Conservation (phyloP, 2,113 vertebrate genomes). For the Chionomys nivalis region DNA sequence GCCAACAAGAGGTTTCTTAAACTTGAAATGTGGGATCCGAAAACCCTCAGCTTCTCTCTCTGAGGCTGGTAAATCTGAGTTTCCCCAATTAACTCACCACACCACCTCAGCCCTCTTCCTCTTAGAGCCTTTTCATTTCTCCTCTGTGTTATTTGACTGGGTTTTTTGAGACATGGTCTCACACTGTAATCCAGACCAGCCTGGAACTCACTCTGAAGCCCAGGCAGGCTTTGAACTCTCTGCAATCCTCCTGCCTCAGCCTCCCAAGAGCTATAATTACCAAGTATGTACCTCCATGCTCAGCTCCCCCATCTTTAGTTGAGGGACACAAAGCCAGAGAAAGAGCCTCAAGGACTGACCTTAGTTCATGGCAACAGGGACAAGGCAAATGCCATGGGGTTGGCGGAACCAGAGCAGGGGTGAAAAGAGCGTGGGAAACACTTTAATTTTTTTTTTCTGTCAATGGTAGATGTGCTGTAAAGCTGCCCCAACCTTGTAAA, state of each 20-base stretch:
- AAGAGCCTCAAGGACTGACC: background rate
- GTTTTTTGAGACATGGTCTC: background rate
- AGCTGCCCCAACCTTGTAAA: background rate
- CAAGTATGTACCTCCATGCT: background rate
- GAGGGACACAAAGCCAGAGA: background rate
- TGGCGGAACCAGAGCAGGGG: too few relatives aligned
- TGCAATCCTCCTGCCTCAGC: background rate
- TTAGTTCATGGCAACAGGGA: background rate
- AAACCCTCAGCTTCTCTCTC: background rate
- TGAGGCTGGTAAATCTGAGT: background rate
- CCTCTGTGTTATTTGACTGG: too few relatives aligned
- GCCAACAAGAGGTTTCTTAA: background rate
- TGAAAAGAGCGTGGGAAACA: too few relatives aligned
- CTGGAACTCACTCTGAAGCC: background rate
- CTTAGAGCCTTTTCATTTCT: background rate
- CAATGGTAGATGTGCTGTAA: too few relatives aligned
- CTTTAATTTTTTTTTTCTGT: too few relatives aligned
- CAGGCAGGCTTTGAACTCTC: background rate
- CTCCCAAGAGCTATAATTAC: background rate
- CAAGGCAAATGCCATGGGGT: background rate
- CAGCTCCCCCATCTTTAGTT: background rate
- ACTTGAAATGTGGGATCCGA: constrained; percentile 15
- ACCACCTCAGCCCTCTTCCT: background rate
- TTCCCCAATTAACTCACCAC: background rate
- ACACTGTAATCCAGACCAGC: background rate